These are phyloP conservation scores for Lontra canadensis DNA, from an alignment of 2,113 vertebrate species.

Conservation along the genomic window DNA sequence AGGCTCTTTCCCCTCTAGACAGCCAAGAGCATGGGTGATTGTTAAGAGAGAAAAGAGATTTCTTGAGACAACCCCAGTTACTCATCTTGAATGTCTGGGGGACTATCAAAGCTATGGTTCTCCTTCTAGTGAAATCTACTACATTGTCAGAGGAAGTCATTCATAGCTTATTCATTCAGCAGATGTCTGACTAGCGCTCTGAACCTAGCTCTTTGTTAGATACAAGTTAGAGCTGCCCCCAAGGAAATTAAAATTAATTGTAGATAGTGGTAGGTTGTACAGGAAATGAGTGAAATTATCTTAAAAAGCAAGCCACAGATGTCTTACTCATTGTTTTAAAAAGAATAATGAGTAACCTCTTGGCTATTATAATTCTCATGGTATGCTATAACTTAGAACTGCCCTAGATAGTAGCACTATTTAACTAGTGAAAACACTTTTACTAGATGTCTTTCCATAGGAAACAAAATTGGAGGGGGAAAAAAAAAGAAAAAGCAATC, in stretches of 20 bases:
- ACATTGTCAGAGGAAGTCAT: background rate
- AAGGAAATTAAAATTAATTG: background rate
- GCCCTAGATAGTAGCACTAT: background rate
- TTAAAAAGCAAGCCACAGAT: background rate
- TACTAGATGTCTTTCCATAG: background rate
- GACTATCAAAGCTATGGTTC: background rate
- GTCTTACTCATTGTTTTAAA: conserved; percentile 9
- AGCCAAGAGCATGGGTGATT: background rate
- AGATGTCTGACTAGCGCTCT: too few relatives aligned
- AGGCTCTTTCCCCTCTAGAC: background rate
- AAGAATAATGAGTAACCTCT: background rate
- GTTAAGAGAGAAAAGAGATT: background rate
- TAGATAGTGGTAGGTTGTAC: background rate
- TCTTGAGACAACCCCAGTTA: background rate
- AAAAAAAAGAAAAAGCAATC: background rate
- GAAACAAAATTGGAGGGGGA: background rate
- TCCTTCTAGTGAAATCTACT: background rate
- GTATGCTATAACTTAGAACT: background rate
- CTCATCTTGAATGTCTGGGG: background rate
- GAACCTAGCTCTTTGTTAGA: background rate
- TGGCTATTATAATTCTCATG: background rate
- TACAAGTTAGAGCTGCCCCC: background rate
- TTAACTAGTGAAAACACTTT: background rate
- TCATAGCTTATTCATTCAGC: background rate
- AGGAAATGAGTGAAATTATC: background rate